A percentile compares a stretch with the other conserved stretches of the same genome.
phyloP scores from a whole-genome alignment of 2,113 vertebrate genomes.

The Accipiter cooperii region DNA sequence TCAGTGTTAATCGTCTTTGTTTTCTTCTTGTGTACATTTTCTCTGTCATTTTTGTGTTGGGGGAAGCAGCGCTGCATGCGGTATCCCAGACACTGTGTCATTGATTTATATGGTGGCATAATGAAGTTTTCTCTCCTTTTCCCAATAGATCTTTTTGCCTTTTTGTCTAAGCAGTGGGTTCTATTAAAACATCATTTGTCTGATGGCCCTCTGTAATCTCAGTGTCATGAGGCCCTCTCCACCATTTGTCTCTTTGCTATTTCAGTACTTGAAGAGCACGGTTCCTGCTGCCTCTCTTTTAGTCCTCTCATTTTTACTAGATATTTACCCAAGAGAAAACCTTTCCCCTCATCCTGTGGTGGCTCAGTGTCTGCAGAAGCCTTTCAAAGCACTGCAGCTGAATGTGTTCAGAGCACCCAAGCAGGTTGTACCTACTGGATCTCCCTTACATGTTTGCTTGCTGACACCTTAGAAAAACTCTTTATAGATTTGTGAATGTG shows the following conservation, averaged over 20 bases:
- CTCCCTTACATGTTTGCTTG: background rate
- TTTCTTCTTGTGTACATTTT: background rate
- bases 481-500: background rate
- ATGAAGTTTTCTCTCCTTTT: background rate
- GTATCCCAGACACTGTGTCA: background rate
- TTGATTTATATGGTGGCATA: background rate
- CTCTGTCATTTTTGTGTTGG: background rate
- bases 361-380: background rate
- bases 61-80: background rate
- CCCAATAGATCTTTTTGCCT: background rate
- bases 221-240: background rate
- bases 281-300: background rate
- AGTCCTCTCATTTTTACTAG: background rate
- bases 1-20: background rate
- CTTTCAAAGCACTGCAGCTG: background rate
- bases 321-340: background rate
- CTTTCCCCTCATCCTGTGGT: fast-evolving
- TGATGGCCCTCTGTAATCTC: background rate
- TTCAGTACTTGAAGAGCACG: background rate
- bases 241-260: background rate
- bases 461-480: background rate
- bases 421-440: background rate
- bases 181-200: background rate
- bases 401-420: background rate
- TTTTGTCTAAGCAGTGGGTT: background rate